Conservation (phyloP, 2,113 vertebrate species). For the Hiodon alosoides region DNA sequence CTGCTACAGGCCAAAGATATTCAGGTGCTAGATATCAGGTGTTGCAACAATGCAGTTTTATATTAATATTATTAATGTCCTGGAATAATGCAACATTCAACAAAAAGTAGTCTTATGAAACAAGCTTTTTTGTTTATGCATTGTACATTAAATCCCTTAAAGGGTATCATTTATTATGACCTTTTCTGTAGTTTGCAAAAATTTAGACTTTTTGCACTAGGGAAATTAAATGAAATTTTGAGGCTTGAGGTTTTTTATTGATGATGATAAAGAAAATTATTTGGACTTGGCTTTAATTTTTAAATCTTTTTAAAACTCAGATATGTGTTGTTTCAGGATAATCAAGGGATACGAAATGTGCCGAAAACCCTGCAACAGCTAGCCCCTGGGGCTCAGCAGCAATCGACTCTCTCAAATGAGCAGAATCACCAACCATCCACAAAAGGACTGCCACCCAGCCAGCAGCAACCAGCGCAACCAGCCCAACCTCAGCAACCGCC, state of each 20-base stretch:
- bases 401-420: conserved; percentile 68
- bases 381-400: conserved; percentile 50
- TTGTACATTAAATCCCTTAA: neutral
- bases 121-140: neutral
- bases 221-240: too few species aligned
- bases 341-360: conserved; percentile 82
- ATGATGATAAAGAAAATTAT: too few species aligned
- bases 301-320: too few species aligned
- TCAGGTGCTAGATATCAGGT: conserved; percentile 12
- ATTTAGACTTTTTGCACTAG: too few species aligned
- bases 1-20: conserved; percentile 3
- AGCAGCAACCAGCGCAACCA: conserved; percentile 60
- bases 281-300: too few species aligned
- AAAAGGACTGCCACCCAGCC: conserved; percentile 80
- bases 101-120: neutral
- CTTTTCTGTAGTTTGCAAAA: neutral
- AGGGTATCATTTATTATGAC: neutral
- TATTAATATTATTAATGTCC: neutral
- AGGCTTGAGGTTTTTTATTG: too few species aligned
- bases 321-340: conserved; percentile 59
- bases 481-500: conserved; percentile 56
- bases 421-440: conserved; percentile 83
- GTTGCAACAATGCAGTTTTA: neutral
- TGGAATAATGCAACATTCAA: neutral
- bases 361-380: conserved; percentile 69